Evolutionary conservation across 2,797 vertebrate species (phyloP), one percentile per base, ranked within the genome.

Genomic region (Ctenosaura bakeri): DNA sequence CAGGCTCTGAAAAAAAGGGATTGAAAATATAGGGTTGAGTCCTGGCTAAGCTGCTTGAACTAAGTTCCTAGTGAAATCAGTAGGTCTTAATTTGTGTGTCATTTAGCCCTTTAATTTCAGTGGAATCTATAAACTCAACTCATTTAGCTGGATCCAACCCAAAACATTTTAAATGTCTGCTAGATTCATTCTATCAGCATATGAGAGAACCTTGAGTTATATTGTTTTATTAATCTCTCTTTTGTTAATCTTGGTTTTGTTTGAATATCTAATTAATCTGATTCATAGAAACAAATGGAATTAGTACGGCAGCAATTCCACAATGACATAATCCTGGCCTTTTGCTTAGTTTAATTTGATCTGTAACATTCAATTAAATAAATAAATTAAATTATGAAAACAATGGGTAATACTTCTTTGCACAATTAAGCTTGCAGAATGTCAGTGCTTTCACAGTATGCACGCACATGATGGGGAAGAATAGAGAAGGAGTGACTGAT

Each of bases 371-470:
- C 88, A 73, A 88, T 88, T 80, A 52, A 85, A 73, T 35, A 85
- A 80, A 59, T 81, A 74, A 91, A 78, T 80, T 79, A 81, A 84
- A 85, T 85, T 88, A 83, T 24, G 35, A 74, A 32, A 74, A 29
- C 87, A 42, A 85, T 54, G 83, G 1, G 4, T 85, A 29, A 86
- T 56, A 0, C 71, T 88, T 32, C 62, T 64, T 3, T 73, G 82
- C 1, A 42, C 50, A 18, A 32, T 29, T 46, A 83, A 62, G 69
- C 26, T 46, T 29, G 38, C 8, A 82, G 66, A 71, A 42, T 73
- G 64, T 32, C n/a, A 42, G 35, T 42, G 1, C 42, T 83, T 83
- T 83, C 18, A 46, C 42, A 20, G 9, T n/a, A 54, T 22, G 14
- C 26, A 59, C 59, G 35, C 38, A 8, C 24, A 35, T 54, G 79